Evolutionary conservation across 2,888 invertebrate genomes (phyloP).

Genomic region (Drosophila prolongata): DNA sequence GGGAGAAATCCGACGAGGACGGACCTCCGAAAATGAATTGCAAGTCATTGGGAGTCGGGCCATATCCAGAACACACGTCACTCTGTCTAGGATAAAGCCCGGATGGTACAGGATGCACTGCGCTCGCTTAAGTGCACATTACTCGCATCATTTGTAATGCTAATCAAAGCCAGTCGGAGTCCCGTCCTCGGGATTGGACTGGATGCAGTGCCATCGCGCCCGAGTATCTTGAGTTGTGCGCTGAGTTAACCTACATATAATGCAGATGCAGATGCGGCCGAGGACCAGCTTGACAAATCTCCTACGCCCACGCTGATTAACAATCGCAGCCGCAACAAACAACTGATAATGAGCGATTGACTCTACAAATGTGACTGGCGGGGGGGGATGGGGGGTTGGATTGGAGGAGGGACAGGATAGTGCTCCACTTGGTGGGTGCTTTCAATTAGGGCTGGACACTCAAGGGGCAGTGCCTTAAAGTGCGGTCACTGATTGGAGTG

Average conservation of each 20-base stretch:
- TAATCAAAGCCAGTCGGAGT: slow-evolving; percentile 67
- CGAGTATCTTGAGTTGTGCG: slow-evolving; percentile 77
- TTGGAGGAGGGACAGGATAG: neutral
- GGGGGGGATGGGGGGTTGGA: neutral
- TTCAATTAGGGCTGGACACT: slow-evolving; percentile 68
- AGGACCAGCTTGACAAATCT: slow-evolving; percentile 70
- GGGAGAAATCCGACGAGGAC: slow-evolving; percentile 15
- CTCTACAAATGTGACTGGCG: slow-evolving; percentile 60
- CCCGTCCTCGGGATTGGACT: neutral
- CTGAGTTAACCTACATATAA: slow-evolving; percentile 77
- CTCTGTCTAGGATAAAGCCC: slow-evolving; percentile 78
- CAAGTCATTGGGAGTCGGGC: slow-evolving; percentile 70
- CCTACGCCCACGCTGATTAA: slow-evolving; percentile 76
- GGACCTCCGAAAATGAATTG: slow-evolving; percentile 72
- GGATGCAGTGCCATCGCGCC: slow-evolving; percentile 3
- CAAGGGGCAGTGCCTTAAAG: slow-evolving; percentile 44
- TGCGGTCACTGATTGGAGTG: slow-evolving; percentile 73
- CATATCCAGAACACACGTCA: slow-evolving; percentile 80
- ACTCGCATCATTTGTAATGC: slow-evolving; percentile 79
- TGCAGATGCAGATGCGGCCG: slow-evolving; percentile 49
- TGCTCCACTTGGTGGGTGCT: slow-evolving; percentile 31
- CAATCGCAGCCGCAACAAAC: slow-evolving; percentile 76
- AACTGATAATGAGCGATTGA: slow-evolving; percentile 79
- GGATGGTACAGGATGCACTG: slow-evolving; percentile 55
- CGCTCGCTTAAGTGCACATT: slow-evolving; percentile 78